Evolutionary conservation across 2,113 vertebrate species (phyloP), one percentile per base, ranked within the genome.

Genomic region (Sander vitreus): DNA sequence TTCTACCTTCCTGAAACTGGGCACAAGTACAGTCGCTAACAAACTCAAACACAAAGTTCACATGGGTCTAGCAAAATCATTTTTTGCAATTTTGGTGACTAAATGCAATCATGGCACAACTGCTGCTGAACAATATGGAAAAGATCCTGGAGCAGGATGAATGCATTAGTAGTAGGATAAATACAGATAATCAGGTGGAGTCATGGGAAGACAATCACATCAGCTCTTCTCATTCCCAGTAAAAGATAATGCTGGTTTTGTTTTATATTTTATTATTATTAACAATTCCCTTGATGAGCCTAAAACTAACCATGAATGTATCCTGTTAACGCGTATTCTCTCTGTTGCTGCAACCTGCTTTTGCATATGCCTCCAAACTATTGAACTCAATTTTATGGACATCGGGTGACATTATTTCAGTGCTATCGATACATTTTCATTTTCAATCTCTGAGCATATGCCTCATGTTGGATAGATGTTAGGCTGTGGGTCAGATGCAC

Each of bases 1-100:
- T 30, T 60, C 27, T 33, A 25, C 64, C 53, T 64, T 55, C 14
- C 65, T 53, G 14, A 47, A 73, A 78, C 51, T 84, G 60, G 60
- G 59, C 67, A 58, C 14, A 1, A 39, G 10, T 1, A 33, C 81
- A 83, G 65, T 64, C 8, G 12, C 50, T 30, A 55, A 50, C 36
- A 57, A 51, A 66, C 15, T 66, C 51, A 58, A 48, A 51, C 62
- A 60, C 25, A 66, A 58, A 62, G 47, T 15, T 53, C 71, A 66
- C 15, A 10, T 43, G 23, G 6, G 50, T 76, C 16, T 2, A 12
- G 43, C 21, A 54, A 64, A 78, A 45, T 74, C 2, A 1, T 33
- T 63, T 70, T 70, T 43, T 36, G 27, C 23, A 73, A 23, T 69
- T 77, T 47, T 77, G 47, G 12, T 60, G 53, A 68, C 48, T 25